phyloP scores from a whole-genome alignment of 2,797 vertebrate species.

The Coranthus polyacanthus region DNA sequence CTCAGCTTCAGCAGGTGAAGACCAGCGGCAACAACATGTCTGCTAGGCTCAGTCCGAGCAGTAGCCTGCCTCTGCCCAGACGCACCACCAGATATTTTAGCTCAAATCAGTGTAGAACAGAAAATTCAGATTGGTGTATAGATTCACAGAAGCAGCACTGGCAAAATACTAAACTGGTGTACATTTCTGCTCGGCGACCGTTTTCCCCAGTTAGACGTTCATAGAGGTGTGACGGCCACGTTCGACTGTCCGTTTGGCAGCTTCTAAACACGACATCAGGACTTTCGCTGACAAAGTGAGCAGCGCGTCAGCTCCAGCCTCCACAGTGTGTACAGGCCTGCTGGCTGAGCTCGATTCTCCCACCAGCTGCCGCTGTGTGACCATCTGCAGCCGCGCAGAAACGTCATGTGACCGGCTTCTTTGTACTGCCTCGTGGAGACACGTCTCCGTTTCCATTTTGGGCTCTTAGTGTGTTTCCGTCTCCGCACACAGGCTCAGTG shows the following conservation, averaged over 20 bases:
- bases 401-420: slow-evolving; percentile 31
- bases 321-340: slow-evolving; percentile 37
- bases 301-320: slow-evolving; percentile 20
- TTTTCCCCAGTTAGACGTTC: background rate
- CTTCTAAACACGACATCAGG: slow-evolving; percentile 8
- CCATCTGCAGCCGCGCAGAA: slow-evolving; percentile 54
- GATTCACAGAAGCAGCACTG: too few species aligned
- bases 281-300: slow-evolving; percentile 12
- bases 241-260: slow-evolving; percentile 1
- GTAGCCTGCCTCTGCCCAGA: slow-evolving; percentile 19
- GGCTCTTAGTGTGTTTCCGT: slow-evolving; percentile 37
- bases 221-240: slow-evolving; percentile 10
- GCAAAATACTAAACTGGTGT: too few species aligned
- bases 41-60: slow-evolving; percentile 18
- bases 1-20: slow-evolving; percentile 9
- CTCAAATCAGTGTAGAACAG: too few species aligned
- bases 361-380: slow-evolving; percentile 58
- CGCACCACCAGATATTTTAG: too few species aligned
- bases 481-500: slow-evolving; percentile 19
- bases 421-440: slow-evolving; percentile 35
- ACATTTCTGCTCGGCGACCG: slow-evolving; percentile 14
- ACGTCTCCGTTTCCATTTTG: slow-evolving; percentile 45
- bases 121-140: too few species aligned
- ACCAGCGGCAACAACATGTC: slow-evolving; percentile 12
- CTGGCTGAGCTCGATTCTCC: slow-evolving; percentile 56